Conservation (phyloP, 2,797 vertebrate genomes). For the Pygocentrus nattereri region DNA sequence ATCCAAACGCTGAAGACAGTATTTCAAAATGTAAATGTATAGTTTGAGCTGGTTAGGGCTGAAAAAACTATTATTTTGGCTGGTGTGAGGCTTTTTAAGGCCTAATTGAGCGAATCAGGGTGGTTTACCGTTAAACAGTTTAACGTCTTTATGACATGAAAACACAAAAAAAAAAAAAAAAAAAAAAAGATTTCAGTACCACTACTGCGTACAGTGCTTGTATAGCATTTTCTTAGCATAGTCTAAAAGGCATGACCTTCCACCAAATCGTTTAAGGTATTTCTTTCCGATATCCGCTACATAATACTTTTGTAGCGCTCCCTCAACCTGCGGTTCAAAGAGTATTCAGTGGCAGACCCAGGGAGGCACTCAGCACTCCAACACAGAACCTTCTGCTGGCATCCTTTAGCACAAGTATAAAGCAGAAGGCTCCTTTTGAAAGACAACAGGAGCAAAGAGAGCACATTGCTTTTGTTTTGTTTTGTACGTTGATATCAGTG, state of each 20-base stretch:
- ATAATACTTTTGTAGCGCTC: slow-evolving; percentile 15
- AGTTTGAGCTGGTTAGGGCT: background rate
- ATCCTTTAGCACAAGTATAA: background rate
- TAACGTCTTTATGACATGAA: no score
- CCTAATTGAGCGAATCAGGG: slow-evolving; percentile 12
- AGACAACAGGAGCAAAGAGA: slow-evolving; percentile 49
- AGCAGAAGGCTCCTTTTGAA: slow-evolving; percentile 32
- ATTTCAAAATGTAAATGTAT: background rate
- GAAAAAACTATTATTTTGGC: slow-evolving; percentile 12
- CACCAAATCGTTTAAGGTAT: slow-evolving; percentile 3
- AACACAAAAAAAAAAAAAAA: background rate
- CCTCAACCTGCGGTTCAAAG: background rate
- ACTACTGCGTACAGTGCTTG: slow-evolving; percentile 44
- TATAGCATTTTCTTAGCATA: slow-evolving; percentile 33
- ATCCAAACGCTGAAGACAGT: slow-evolving; percentile 8
- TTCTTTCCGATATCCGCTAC: background rate
- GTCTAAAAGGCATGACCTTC: slow-evolving; percentile 20
- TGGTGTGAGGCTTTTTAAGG: slow-evolving; percentile 37
- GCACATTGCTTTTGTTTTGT: slow-evolving; percentile 53
- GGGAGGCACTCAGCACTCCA: background rate
- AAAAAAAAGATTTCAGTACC: slow-evolving; percentile 22
- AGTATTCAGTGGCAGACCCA: slow-evolving; percentile 7
- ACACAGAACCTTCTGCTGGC: background rate
- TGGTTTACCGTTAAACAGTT: background rate
- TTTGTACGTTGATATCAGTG: slow-evolving; percentile 68